These are phyloP conservation scores for Rhagium mordax DNA, from an alignment of 2,888 invertebrate species.

Conservation along the genomic window DNA sequence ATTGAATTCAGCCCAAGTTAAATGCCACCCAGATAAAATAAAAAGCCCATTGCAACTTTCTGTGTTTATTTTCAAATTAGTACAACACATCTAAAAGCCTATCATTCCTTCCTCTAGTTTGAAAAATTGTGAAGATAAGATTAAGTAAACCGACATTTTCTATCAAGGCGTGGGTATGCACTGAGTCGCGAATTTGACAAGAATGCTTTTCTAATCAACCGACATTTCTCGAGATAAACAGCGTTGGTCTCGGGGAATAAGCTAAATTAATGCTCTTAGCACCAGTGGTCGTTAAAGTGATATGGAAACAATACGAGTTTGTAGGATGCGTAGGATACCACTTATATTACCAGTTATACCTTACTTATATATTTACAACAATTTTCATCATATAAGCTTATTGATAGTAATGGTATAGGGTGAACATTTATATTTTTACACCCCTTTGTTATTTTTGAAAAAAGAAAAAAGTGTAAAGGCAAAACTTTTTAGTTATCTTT, in stretches of 20 bases:
- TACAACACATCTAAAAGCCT: conserved; percentile 3
- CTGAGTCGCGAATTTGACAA: conserved; percentile 10
- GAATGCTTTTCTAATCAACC: conserved; percentile 10
- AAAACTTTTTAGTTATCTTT: too few relatives aligned
- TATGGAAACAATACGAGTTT: too few relatives aligned
- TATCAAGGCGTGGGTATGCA: background rate
- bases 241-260: background rate
- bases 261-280: background rate
- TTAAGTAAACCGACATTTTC: conserved; percentile 17
- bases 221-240: conserved; percentile 25
- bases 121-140: conserved; percentile 3
- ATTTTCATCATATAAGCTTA: too few relatives aligned
- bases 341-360: too few relatives aligned
- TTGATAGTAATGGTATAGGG: too few relatives aligned
- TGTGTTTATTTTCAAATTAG: conserved; percentile 21
- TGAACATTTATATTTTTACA: too few relatives aligned
- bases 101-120: background rate
- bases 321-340: too few relatives aligned
- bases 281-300: conserved; percentile 12
- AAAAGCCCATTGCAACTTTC: background rate
- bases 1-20: background rate
- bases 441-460: too few relatives aligned
- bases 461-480: too few relatives aligned
- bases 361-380: too few relatives aligned
- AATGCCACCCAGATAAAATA: conserved; percentile 4